These are phyloP conservation scores for Pollenia labialis DNA, from an alignment of 2,888 invertebrate species.

Conservation along the genomic window DNA sequence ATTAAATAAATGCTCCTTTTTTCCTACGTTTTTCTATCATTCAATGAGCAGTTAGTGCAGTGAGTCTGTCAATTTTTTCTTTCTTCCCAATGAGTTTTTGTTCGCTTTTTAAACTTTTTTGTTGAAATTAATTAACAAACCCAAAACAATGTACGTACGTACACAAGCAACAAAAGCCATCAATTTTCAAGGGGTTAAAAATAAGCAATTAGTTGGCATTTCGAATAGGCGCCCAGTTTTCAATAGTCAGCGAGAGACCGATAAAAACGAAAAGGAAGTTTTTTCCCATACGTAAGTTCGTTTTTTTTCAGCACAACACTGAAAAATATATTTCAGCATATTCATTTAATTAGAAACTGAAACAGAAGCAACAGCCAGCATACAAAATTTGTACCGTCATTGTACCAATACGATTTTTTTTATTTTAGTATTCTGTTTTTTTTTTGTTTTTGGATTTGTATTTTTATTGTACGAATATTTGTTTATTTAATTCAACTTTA, in stretches of 20 bases:
- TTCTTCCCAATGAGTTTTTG: conserved; percentile 52
- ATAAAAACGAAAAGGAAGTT: conserved; percentile 62
- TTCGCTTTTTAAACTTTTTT: conserved; percentile 65
- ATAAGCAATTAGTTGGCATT: conserved; percentile 78
- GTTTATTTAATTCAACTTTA: conserved; percentile 46
- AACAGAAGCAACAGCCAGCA: conserved; percentile 67
- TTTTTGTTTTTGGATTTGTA: conserved; percentile 17
- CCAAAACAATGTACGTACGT: conserved; percentile 75
- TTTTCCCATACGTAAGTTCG: conserved; percentile 12
- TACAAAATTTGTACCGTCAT: conserved; percentile 67
- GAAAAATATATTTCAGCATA: conserved; percentile 39
- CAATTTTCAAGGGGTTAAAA: conserved; percentile 82
- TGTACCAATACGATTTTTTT: conserved; percentile 53
- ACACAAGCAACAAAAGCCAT: conserved; percentile 61
- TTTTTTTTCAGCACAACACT: conserved; percentile 52
- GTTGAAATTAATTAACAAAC: conserved; percentile 81
- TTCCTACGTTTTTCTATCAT: conserved; percentile 27
- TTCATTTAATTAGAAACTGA: conserved; percentile 71
- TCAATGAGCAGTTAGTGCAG: conserved; percentile 75
- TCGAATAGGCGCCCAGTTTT: conserved; percentile 76
- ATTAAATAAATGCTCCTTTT: conserved; percentile 29
- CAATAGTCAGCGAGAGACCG: conserved; percentile 55
- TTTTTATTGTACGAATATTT: conserved; percentile 33
- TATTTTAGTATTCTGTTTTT: conserved; percentile 43
- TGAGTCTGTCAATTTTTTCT: conserved; percentile 61